A percentile compares a stretch with the other conserved stretches of the same genome.
Conservation (phyloP, 2,113 vertebrate genomes). For the Gadus macrocephalus region DNA sequence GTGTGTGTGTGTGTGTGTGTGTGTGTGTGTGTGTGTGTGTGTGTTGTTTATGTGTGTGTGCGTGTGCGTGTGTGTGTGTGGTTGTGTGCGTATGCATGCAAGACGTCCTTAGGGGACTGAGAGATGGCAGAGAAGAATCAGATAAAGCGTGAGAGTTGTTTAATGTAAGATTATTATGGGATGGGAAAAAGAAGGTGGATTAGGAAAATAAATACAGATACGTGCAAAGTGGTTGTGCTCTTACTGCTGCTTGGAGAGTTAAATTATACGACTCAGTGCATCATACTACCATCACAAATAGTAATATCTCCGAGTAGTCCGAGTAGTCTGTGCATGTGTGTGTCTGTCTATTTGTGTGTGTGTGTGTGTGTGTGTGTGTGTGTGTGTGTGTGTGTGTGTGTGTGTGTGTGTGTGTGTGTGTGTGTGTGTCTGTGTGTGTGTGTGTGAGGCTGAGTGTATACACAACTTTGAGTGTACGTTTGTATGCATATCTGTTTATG, state of each 20-base stretch:
- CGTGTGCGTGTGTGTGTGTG: no score
- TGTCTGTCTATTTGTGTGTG: background rate
- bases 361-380: background rate
- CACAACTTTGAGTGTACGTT: no score
- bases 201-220: no score
- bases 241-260: slow-evolving; percentile 16
- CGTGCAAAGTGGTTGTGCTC: no score
- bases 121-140: slow-evolving; percentile 6
- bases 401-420: slow-evolving; percentile 1
- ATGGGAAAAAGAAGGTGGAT: slow-evolving; percentile 38
- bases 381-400: background rate
- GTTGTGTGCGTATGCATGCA: slow-evolving; percentile 1
- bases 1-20: slow-evolving; percentile 1
- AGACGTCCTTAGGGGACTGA: slow-evolving; percentile 41
- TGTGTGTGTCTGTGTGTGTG: no score
- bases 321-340: background rate
- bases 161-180: slow-evolving; percentile 44
- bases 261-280: slow-evolving; percentile 17
- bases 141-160: slow-evolving; percentile 55
- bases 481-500: no score
- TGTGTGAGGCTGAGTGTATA: no score
- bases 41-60: no score
- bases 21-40: slow-evolving; percentile 3
- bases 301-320: background rate
- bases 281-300: no score